Percentiles rank a stretch among this genome's conserved stretches.
Conservation (phyloP, 2,888 invertebrate species). For the Catotricha subobsoleta region DNA sequence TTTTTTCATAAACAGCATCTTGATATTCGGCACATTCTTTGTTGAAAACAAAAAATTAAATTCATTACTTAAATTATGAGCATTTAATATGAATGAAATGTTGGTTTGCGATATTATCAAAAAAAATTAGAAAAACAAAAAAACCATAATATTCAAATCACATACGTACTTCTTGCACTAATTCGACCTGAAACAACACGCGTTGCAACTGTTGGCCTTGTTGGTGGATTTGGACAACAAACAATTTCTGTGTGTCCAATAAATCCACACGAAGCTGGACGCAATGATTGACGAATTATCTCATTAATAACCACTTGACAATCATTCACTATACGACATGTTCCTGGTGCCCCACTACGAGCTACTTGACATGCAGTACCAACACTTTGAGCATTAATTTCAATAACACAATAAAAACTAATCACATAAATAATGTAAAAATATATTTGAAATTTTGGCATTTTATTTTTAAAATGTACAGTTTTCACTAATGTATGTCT, state of each 20-base stretch:
- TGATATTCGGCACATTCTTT: constrained; percentile 4
- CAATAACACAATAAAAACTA: too few species aligned
- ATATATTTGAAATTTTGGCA: too few species aligned
- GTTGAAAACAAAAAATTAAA: not conserved
- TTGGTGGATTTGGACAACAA: constrained; percentile 13
- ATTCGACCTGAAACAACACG: not conserved
- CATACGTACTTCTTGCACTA: constrained; percentile 1
- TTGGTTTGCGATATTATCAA: not conserved
- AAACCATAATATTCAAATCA: not conserved
- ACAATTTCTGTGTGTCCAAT: constrained; percentile 13
- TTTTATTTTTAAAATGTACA: too few species aligned
- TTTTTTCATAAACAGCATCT: not conserved
- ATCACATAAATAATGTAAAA: too few species aligned
- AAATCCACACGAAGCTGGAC: constrained; percentile 14
- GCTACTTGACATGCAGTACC: constrained; percentile 1
- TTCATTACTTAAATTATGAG: too few species aligned
- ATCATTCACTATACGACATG: constrained; percentile 8
- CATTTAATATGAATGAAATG: too few species aligned
- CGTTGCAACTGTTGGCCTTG: not conserved
- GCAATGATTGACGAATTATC: constrained; percentile 1
- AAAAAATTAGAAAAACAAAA: not conserved
- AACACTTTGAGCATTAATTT: not conserved
- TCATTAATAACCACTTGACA: constrained; percentile 9
- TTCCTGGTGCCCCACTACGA: not conserved
- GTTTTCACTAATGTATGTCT: too few species aligned